These are phyloP conservation scores for Drosophila subobscura DNA, from an alignment of 1,140 invertebrate species.

Conservation along the genomic window DNA sequence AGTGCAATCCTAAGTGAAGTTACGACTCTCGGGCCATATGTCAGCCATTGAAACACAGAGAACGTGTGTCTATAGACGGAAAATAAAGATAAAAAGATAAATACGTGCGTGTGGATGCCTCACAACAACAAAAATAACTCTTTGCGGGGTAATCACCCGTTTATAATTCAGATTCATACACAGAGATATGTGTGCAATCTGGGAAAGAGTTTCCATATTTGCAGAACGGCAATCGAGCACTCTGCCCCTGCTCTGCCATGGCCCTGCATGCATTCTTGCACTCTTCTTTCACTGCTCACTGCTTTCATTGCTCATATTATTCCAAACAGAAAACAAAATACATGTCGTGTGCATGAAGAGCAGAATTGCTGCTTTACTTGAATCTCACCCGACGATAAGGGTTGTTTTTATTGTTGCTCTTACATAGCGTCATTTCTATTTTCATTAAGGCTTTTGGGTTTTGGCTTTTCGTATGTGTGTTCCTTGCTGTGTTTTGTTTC, in stretches of 20 bases:
- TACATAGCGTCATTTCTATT: constrained; percentile 76
- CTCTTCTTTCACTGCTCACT: too few relatives aligned
- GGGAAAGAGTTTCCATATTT: constrained; percentile 43
- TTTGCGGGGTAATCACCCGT: constrained; percentile 41
- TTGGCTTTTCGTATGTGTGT: constrained; percentile 25
- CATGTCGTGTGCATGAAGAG: too few relatives aligned
- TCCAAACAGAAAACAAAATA: too few relatives aligned
- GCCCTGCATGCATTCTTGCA: too few relatives aligned
- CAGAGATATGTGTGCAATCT: not conserved
- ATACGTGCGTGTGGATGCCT: constrained; percentile 15
- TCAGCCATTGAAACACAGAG: constrained; percentile 39
- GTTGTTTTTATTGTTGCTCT: constrained; percentile 1
- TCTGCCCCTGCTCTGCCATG: too few relatives aligned
- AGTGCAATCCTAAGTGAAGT: constrained; percentile 35
- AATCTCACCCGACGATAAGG: too few relatives aligned
- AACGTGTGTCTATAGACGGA: not conserved
- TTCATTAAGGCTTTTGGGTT: constrained; percentile 65
- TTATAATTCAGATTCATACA: constrained; percentile 1
- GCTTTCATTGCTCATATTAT: too few relatives aligned
- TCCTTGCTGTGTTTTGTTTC: constrained; percentile 20
- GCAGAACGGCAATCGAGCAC: constrained; percentile 8
- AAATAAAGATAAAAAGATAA: constrained; percentile 63
- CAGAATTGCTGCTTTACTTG: too few relatives aligned
- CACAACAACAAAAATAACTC: constrained; percentile 1
- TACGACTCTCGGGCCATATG: constrained; percentile 42